Conservation (phyloP, 1,140 invertebrate genomes). For the Drosophila biarmipes region DNA sequence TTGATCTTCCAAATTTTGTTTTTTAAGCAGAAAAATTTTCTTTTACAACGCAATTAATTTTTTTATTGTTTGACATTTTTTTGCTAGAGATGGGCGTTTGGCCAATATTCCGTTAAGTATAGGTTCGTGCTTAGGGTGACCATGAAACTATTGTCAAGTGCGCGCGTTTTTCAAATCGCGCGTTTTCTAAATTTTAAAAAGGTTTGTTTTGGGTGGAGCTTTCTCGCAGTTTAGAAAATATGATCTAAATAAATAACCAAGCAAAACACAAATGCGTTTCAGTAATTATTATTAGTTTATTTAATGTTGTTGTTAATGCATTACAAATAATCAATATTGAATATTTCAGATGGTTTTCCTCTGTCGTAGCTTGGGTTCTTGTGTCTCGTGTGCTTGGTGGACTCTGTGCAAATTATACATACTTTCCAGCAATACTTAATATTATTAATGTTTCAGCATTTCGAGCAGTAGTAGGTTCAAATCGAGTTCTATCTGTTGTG, state of each 20-base stretch:
- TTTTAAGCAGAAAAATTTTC: too few species aligned
- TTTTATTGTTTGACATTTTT: too few species aligned
- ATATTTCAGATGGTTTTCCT: slow-evolving; percentile 66
- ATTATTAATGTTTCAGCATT: slow-evolving; percentile 69
- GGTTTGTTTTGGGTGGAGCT: too few species aligned
- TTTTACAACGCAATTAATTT: too few species aligned
- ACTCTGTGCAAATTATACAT: slow-evolving; percentile 63
- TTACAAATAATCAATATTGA: slow-evolving; percentile 63
- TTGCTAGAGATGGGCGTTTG: too few species aligned
- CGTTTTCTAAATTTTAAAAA: not conserved
- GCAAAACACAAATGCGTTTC: not conserved
- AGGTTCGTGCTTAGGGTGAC: not conserved
- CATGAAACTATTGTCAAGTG: not conserved
- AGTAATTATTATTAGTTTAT: slow-evolving; percentile 59
- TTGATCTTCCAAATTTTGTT: too few species aligned
- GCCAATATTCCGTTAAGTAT: too few species aligned
- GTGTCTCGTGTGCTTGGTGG: slow-evolving; percentile 40
- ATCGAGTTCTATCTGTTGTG: slow-evolving; percentile 46
- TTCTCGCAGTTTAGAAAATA: too few species aligned
- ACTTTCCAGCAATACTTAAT: slow-evolving; percentile 53
- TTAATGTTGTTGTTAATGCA: slow-evolving; percentile 60
- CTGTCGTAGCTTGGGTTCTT: slow-evolving; percentile 44
- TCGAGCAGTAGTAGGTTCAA: slow-evolving; percentile 67
- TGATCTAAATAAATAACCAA: not conserved
- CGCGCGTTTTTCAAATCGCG: not conserved